These are phyloP conservation scores for Orgyia antiqua DNA, from an alignment of 2,888 invertebrate genomes.

Conservation along the genomic window DNA sequence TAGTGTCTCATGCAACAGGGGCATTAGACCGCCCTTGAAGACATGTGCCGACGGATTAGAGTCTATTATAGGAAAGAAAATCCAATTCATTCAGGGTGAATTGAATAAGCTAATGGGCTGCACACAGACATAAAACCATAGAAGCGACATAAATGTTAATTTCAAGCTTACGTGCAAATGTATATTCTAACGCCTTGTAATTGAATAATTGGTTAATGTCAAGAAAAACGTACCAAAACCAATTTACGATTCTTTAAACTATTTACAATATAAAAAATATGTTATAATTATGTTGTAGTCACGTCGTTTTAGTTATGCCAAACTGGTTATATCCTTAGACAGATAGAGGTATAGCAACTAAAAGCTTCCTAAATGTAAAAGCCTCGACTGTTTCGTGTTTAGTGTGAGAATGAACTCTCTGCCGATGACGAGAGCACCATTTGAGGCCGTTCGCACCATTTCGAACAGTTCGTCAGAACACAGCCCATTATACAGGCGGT, in stretches of 20 bases:
- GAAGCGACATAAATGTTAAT: slow-evolving; percentile 36
- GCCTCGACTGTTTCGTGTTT: slow-evolving; percentile 9
- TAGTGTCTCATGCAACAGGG: slow-evolving; percentile 63
- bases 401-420: too few species aligned
- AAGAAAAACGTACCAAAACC: slow-evolving; percentile 33
- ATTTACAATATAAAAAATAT: slow-evolving; percentile 26
- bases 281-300: slow-evolving; percentile 29
- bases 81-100: slow-evolving; percentile 61
- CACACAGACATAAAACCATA: slow-evolving; percentile 37
- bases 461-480: too few species aligned
- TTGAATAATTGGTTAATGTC: slow-evolving; percentile 34
- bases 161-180: slow-evolving; percentile 32
- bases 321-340: slow-evolving; percentile 27
- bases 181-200: slow-evolving; percentile 27
- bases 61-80: slow-evolving; percentile 62
- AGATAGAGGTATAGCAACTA: slow-evolving; percentile 19
- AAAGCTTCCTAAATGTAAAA: slow-evolving; percentile 26
- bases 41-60: slow-evolving; percentile 63
- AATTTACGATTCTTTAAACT: slow-evolving; percentile 31
- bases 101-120: slow-evolving; percentile 70
- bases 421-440: too few species aligned
- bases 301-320: slow-evolving; percentile 24
- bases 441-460: too few species aligned
- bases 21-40: slow-evolving; percentile 61
- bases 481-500: too few species aligned